Base-by-base conservation (phyloP, 2,797 vertebrate genomes). In the Amniataba percoides region DNA sequence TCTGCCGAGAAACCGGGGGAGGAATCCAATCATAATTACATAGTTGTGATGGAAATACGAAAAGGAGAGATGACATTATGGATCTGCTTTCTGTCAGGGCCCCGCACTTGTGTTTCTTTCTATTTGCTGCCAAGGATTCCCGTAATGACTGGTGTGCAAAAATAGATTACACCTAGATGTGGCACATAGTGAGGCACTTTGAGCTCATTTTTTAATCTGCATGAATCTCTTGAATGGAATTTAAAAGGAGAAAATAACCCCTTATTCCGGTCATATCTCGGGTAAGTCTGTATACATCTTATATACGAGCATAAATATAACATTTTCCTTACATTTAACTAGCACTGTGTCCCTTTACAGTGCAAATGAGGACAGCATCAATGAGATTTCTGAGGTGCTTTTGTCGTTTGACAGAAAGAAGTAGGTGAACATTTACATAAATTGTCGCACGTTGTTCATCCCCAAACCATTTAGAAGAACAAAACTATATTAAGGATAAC, bases 1-100 rank as follows among this genome's bases (percentile, higher is more conserved):
- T 87, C 90, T 92, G 90, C 90, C 91, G 93, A 92, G 93, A 94
- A 94, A 91, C 84, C 84, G 60, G 74, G 81, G 85, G 76, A 89
- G 82, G 89, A 94, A 94, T 93, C 88, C 91, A 93, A 94, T 94
- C 92, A 93, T 94, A 93, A 94, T 91, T 93, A 88, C 84, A 90
- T 93, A 90, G 90, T 86, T 87, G 89, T 89, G 88, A 92, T 89
- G 90, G 91, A 94, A 94, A 94, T 93, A 90, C 88, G 86, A 92
- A 92, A 92, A 90, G 89, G 85, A 87, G 82, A 91, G 80, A 92
- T 91, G 90, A 88, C 88, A 87, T 92, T 94, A 94, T 94, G 81
- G 93, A 93, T 94, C 88, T 86, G 88, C 87, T 92, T 92, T 90
- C 89, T 83, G 86, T 83, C 88, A 87, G 88, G 80, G 87, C 77